Conservation (phyloP, 2,797 vertebrate species). For the Decapterus maruadsi region DNA sequence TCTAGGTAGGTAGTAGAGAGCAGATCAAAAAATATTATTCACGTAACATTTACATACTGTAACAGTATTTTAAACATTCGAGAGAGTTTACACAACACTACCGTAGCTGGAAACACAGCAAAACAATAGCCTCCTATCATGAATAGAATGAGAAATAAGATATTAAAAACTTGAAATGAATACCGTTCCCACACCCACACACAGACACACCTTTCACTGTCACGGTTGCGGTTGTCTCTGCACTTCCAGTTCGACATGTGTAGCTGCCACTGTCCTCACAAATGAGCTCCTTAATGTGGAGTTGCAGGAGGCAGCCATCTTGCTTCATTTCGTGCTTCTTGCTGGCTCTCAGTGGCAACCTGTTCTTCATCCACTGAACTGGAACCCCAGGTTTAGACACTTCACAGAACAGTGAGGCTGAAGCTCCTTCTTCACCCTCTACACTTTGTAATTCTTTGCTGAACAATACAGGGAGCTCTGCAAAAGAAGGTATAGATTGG, state of each 20-base stretch:
- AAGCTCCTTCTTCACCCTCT: conserved; percentile 83
- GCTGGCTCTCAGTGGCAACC: conserved; percentile 80
- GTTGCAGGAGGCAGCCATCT: conserved; percentile 80
- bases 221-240: conserved; percentile 67
- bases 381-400: conserved; percentile 82
- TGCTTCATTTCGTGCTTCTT: conserved; percentile 86
- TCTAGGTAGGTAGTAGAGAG: conserved; percentile 8
- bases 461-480: conserved; percentile 80
- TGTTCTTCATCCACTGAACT: conserved; percentile 88
- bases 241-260: conserved; percentile 78
- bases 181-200: neutral
- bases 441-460: conserved; percentile 81
- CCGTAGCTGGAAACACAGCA: neutral
- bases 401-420: conserved; percentile 83
- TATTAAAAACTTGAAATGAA: neutral
- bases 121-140: neutral
- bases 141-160: neutral
- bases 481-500: neutral
- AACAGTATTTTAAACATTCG: neutral
- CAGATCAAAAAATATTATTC: neutral
- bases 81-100: neutral
- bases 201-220: conserved; percentile 23
- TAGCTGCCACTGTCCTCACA: conserved; percentile 89
- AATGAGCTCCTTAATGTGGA: conserved; percentile 86
- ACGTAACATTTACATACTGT: no score